Conservation (phyloP, 2,888 invertebrate species). For the Agonopterix heracliana region DNA sequence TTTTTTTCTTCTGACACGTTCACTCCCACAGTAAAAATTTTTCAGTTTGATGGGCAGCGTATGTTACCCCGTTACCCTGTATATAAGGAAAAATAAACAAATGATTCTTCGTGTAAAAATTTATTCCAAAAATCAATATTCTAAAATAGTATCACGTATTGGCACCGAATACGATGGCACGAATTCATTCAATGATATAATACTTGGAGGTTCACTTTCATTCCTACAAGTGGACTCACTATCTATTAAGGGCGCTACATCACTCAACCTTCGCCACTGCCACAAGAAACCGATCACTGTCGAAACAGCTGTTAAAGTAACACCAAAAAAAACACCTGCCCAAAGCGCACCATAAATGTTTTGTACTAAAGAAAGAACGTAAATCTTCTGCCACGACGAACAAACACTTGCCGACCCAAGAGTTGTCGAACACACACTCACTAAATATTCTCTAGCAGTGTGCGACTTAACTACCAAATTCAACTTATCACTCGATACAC, state of each 20-base stretch:
- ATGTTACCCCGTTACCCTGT: no score
- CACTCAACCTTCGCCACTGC: slow-evolving; percentile 23
- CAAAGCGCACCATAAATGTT: slow-evolving; percentile 27
- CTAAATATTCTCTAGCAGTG: slow-evolving; percentile 29
- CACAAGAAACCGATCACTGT: slow-evolving; percentile 31
- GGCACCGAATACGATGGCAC: slow-evolving; percentile 33
- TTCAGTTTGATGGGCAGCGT: no score
- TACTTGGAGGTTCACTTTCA: slow-evolving; percentile 44
- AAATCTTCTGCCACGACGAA: slow-evolving; percentile 20
- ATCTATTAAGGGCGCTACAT: slow-evolving; percentile 45
- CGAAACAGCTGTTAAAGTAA: slow-evolving; percentile 35
- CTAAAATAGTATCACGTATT: slow-evolving; percentile 17
- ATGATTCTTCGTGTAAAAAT: not conserved
- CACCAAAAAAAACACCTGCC: slow-evolving; percentile 38
- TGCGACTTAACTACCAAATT: slow-evolving; percentile 24
- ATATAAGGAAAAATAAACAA: not conserved
- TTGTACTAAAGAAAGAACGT: slow-evolving; percentile 3
- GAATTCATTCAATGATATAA: slow-evolving; percentile 40
- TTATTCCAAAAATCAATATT: not conserved
- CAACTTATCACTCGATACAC: slow-evolving; percentile 31
- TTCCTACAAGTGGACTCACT: slow-evolving; percentile 25
- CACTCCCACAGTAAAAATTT: no score
- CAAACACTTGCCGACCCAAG: slow-evolving; percentile 36
- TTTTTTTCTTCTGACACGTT: no score
- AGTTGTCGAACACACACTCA: slow-evolving; percentile 36